Evolutionary conservation across 2,113 vertebrate genomes (phyloP).

Genomic region (Lophius piscatorius): DNA sequence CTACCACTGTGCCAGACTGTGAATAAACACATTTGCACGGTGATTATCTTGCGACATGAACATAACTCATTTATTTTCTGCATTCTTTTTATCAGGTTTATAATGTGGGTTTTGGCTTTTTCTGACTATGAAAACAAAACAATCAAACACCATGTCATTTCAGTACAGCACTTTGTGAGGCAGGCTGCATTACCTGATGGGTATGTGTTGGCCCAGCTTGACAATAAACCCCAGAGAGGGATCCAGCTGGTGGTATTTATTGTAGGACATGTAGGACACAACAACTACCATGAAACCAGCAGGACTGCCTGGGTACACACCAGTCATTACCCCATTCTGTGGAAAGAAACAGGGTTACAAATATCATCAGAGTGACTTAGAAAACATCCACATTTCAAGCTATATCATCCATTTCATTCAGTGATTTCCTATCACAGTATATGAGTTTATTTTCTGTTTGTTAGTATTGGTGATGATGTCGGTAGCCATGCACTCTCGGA

Average conservation of each 20-base stretch:
- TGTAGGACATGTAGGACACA: slow-evolving; percentile 91
- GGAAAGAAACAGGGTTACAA: slow-evolving; percentile 18
- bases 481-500: too few relatives aligned
- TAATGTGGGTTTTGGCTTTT: background rate
- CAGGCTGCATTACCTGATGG: slow-evolving; percentile 84
- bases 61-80: too few relatives aligned
- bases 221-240: slow-evolving; percentile 91
- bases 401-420: too few relatives aligned
- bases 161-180: background rate
- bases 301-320: slow-evolving; percentile 95
- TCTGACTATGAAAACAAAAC: too few relatives aligned
- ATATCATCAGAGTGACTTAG: background rate
- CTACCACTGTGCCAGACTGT: background rate
- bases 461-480: too few relatives aligned
- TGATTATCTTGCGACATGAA: too few relatives aligned
- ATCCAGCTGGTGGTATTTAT: slow-evolving; percentile 87
- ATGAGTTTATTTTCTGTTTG: too few relatives aligned
- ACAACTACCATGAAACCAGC: slow-evolving; percentile 93
- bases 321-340: slow-evolving; percentile 96
- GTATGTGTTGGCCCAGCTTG: slow-evolving; percentile 86
- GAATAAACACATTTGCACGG: background rate
- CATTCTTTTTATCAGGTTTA: background rate
- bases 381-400: too few relatives aligned
- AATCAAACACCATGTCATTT: background rate
- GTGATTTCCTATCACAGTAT: background rate